These are phyloP conservation scores for Molanna angustata DNA, from an alignment of 2,888 invertebrate species.

Conservation along the genomic window DNA sequence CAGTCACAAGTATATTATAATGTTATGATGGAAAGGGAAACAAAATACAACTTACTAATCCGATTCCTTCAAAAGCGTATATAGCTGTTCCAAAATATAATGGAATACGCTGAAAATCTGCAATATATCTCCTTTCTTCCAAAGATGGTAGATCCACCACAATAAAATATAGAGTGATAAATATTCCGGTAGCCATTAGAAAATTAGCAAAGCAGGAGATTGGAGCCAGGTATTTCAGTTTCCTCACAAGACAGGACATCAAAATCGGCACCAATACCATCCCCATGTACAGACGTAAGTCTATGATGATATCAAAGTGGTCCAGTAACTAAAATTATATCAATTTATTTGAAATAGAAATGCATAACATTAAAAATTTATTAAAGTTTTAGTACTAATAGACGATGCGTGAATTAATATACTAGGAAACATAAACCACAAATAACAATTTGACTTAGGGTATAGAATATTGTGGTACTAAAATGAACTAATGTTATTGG, in stretches of 20 bases:
- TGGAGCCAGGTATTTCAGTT: constrained; percentile 73
- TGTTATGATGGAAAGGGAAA: too few relatives aligned
- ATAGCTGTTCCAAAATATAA: constrained; percentile 94
- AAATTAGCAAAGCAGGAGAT: constrained; percentile 77
- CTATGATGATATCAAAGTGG: constrained; percentile 59
- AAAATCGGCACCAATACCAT: constrained; percentile 70
- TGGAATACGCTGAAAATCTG: constrained; percentile 65
- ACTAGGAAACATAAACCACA: too few relatives aligned
- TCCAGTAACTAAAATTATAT: constrained; percentile 65
- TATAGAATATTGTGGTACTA: too few relatives aligned
- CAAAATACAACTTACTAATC: constrained; percentile 65
- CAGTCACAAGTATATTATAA: too few relatives aligned
- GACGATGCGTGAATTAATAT: too few relatives aligned
- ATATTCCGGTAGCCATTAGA: constrained; percentile 70
- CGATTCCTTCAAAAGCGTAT: constrained; percentile 96
- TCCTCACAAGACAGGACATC: constrained; percentile 70
- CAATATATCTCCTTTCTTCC: constrained; percentile 58
- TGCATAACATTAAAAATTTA: too few relatives aligned
- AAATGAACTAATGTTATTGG: too few relatives aligned
- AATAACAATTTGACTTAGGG: too few relatives aligned
- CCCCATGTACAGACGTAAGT: constrained; percentile 71
- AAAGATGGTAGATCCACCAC: constrained; percentile 68
- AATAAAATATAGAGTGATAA: constrained; percentile 75
- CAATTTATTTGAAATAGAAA: too few relatives aligned
- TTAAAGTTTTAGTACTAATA: too few relatives aligned